Evolutionary conservation across 1,140 invertebrate species (phyloP).

Genomic region (Helicoverpa armigera): DNA sequence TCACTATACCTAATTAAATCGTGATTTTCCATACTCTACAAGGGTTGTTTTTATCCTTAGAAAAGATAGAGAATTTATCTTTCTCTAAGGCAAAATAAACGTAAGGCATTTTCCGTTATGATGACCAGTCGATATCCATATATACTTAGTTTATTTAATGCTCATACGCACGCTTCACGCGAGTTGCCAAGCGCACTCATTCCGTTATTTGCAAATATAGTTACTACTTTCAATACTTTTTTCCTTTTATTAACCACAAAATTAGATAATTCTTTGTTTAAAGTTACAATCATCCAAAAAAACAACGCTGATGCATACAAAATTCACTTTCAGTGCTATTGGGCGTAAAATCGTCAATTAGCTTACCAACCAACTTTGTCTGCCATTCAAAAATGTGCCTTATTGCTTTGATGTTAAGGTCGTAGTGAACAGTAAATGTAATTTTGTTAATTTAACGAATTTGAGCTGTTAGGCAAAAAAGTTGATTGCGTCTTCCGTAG

Average conservation of each 20-base stretch:
- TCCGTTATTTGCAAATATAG: too few relatives aligned
- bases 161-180: neutral
- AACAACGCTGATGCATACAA: slow-evolving; percentile 7
- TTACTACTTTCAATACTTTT: neutral
- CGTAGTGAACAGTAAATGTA: neutral
- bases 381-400: neutral
- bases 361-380: neutral
- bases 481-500: slow-evolving; percentile 1
- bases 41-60: too few relatives aligned
- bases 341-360: slow-evolving; percentile 14
- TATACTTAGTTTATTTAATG: too few relatives aligned
- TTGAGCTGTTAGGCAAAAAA: neutral
- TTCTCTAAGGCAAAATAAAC: too few relatives aligned
- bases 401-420: neutral
- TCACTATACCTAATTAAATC: too few relatives aligned
- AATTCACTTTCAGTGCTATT: slow-evolving; percentile 21
- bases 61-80: too few relatives aligned
- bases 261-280: neutral
- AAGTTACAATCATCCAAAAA: neutral
- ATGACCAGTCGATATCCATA: too few relatives aligned
- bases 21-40: too few relatives aligned
- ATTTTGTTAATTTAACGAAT: neutral
- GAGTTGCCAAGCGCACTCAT: too few relatives aligned
- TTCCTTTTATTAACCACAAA: neutral
- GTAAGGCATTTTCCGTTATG: too few relatives aligned